Evolutionary conservation across 2,113 vertebrate genomes (phyloP).

Genomic region (Haemorhous mexicanus): DNA sequence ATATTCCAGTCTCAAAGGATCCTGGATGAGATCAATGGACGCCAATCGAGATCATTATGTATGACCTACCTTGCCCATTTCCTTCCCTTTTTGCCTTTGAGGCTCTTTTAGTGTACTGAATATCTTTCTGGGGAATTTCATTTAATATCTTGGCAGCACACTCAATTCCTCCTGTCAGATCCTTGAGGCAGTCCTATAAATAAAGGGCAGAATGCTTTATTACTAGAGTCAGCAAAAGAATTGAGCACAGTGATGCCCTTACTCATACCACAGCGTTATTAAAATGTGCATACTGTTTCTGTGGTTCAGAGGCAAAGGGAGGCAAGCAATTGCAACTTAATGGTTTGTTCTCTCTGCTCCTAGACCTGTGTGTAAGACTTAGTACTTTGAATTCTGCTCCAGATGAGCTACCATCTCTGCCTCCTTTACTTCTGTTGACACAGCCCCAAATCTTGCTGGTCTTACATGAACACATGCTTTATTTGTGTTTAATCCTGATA

Average conservation of each 20-base stretch:
- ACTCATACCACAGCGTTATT: not conserved
- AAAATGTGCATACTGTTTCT: constrained; percentile 6
- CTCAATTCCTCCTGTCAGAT: constrained; percentile 72
- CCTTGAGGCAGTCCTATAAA: constrained; percentile 72
- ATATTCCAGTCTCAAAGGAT: constrained; percentile 34
- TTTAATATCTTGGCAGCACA: constrained; percentile 71
- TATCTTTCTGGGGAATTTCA: constrained; percentile 74
- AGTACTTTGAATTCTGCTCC: not conserved
- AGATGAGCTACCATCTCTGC: not conserved
- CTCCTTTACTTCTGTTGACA: not conserved
- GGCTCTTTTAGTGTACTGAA: constrained; percentile 61
- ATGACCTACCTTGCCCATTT: constrained; percentile 69
- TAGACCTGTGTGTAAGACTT: not conserved
- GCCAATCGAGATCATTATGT: constrained; percentile 40
- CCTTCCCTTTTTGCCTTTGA: constrained; percentile 62
- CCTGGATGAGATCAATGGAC: constrained; percentile 45
- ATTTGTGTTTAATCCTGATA: not conserved
- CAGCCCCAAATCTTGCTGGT: not conserved
- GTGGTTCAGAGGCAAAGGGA: not conserved
- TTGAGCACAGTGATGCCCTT: constrained; percentile 47
- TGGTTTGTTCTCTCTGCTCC: not conserved
- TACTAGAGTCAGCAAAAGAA: constrained; percentile 63
- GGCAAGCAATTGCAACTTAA: not conserved
- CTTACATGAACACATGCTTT: not conserved
- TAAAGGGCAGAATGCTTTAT: constrained; percentile 69